A percentile compares a stretch with the other conserved stretches of the same genome.
Conservation (phyloP, 2,113 vertebrate species). For the Mormyrus lacerda region DNA sequence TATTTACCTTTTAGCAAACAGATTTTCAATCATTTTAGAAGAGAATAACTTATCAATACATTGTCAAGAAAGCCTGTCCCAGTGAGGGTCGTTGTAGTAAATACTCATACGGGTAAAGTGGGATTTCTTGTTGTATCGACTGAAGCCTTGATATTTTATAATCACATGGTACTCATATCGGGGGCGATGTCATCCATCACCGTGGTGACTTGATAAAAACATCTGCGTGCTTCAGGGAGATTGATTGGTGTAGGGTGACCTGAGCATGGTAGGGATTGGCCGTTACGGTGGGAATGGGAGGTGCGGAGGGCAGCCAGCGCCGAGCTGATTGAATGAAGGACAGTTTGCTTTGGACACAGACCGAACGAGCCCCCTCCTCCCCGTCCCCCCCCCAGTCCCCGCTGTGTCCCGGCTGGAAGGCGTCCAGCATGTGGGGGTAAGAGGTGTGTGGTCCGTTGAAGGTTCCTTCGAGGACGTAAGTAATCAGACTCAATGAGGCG, state of each 20-base stretch:
- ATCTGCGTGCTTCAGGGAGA: neutral
- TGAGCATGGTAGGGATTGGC: neutral
- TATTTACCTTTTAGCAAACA: neutral
- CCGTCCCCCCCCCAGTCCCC: neutral
- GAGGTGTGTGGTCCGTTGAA: neutral
- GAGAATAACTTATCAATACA: neutral
- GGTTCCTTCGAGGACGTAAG: neutral
- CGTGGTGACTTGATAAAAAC: neutral
- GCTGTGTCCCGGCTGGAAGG: neutral
- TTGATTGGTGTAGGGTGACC: neutral
- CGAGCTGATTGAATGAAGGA: neutral
- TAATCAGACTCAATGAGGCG: neutral
- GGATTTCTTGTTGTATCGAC: neutral
- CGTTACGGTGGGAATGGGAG: neutral
- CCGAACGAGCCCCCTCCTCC: neutral
- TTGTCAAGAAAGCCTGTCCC: neutral
- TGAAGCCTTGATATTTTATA: neutral
- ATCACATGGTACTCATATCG: neutral
- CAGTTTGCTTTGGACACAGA: neutral
- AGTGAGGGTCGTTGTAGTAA: neutral
- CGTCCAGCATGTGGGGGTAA: conserved; percentile 1
- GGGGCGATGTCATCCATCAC: neutral
- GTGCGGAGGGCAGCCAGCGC: neutral
- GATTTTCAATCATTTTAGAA: neutral
- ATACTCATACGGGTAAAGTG: neutral